These are phyloP conservation scores for Blennius ocellaris DNA, from an alignment of 2,113 vertebrate species.

Conservation along the genomic window DNA sequence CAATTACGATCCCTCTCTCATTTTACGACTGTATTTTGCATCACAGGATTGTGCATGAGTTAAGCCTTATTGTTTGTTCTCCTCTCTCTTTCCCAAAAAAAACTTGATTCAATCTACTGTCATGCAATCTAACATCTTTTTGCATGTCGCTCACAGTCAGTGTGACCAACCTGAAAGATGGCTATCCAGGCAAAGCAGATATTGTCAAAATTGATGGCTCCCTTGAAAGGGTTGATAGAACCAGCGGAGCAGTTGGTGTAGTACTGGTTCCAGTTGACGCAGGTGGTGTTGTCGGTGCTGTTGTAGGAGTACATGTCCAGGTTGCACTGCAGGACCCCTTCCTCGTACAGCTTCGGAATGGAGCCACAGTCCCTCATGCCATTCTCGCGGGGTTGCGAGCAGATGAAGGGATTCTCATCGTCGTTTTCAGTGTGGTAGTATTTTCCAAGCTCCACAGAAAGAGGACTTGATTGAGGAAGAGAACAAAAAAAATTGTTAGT, in stretches of 20 bases:
- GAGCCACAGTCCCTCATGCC: conserved; percentile 93
- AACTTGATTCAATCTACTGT: neutral
- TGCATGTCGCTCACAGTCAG: neutral
- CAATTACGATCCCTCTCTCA: conserved; percentile 29
- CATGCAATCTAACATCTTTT: neutral
- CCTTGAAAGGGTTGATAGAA: conserved; percentile 95
- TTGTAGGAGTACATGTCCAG: conserved; percentile 92
- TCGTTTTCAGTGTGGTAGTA: conserved; percentile 97
- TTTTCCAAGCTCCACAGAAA: conserved; percentile 84
- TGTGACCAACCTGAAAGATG: conserved; percentile 92
- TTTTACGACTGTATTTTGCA: conserved; percentile 9
- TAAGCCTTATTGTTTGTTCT: neutral
- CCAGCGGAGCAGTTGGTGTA: conserved; percentile 95
- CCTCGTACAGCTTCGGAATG: conserved; percentile 88
- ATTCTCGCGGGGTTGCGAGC: conserved; percentile 91
- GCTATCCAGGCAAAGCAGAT: conserved; percentile 99
- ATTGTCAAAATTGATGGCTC: conserved; percentile 99
- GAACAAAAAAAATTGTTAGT: neutral
- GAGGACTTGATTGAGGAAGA: conserved; percentile 80
- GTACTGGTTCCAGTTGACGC: conserved; percentile 98
- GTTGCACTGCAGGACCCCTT: conserved; percentile 88
- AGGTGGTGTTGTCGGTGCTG: conserved; percentile 94
- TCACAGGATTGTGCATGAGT: neutral
- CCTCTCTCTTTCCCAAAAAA: neutral
- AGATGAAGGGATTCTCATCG: conserved; percentile 97